Percentiles rank a stretch among this genome's conserved stretches.
These are phyloP conservation scores for Galerucella calmariensis DNA, from an alignment of 2,888 invertebrate species.

Conservation along the genomic window DNA sequence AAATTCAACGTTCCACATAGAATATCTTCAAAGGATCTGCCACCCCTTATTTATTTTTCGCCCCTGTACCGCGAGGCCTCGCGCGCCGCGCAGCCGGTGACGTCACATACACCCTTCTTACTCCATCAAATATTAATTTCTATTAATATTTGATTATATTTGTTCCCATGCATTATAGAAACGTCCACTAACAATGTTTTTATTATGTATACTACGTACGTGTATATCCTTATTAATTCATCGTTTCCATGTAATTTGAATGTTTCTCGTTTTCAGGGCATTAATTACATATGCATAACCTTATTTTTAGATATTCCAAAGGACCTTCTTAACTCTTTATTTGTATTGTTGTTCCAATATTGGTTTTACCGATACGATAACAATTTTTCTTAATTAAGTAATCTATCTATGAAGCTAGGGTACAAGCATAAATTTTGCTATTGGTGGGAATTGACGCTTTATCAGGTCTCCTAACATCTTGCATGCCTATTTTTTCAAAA, in stretches of 20 bases:
- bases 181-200: constrained; percentile 60
- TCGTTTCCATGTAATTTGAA: constrained; percentile 53
- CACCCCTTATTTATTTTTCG: constrained; percentile 53
- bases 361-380: neutral
- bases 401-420: too few relatives aligned
- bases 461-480: too few relatives aligned
- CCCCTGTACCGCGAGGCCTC: constrained; percentile 49
- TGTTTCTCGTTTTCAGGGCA: constrained; percentile 51
- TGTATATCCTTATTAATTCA: constrained; percentile 55
- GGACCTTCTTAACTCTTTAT: neutral
- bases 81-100: constrained; percentile 45
- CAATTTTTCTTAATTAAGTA: neutral
- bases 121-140: constrained; percentile 55
- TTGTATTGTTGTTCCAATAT: neutral
- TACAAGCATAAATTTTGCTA: too few relatives aligned
- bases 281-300: constrained; percentile 47
- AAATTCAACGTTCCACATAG: constrained; percentile 51
- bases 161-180: constrained; percentile 59
- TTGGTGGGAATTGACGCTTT: too few relatives aligned
- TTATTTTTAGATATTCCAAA: neutral
- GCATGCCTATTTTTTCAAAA: too few relatives aligned
- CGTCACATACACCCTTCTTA: constrained; percentile 57
- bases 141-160: constrained; percentile 61
- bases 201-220: constrained; percentile 57
- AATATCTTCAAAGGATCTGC: constrained; percentile 55